Evolutionary conservation across 2,797 vertebrate genomes (phyloP).

Genomic region (Erpetoichthys calabaricus): DNA sequence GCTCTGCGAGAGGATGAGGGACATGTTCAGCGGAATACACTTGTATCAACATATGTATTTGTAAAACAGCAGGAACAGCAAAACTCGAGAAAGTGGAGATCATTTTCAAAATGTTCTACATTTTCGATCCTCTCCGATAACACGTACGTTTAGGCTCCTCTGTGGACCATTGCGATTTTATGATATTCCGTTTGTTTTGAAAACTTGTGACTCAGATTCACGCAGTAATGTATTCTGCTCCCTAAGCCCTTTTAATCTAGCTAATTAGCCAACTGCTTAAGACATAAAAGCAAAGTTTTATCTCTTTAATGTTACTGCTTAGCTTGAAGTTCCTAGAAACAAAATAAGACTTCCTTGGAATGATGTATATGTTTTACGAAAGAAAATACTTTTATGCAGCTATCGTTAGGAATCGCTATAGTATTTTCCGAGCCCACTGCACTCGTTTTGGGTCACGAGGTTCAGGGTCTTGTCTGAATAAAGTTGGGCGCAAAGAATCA

Average conservation of each 20-base stretch:
- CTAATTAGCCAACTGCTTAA: constrained; percentile 51
- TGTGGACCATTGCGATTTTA: too few relatives aligned
- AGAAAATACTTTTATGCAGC: too few relatives aligned
- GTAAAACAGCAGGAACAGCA: constrained; percentile 36
- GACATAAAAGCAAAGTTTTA: constrained; percentile 37
- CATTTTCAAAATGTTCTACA: too few relatives aligned
- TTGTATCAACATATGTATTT: constrained; percentile 42
- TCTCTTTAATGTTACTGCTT: constrained; percentile 36
- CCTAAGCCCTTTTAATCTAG: constrained; percentile 46
- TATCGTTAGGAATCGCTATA: too few relatives aligned
- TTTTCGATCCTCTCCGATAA: too few relatives aligned
- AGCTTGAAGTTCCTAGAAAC: constrained; percentile 24
- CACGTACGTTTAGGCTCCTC: too few relatives aligned
- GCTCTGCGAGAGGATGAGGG: constrained; percentile 46
- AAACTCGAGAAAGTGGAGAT: constrained; percentile 25
- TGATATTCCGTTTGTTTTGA: too few relatives aligned
- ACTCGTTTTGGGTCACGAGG: too few relatives aligned
- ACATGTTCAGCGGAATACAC: constrained; percentile 28
- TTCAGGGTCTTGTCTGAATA: too few relatives aligned
- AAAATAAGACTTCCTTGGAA: constrained; percentile 4
- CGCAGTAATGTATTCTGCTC: constrained; percentile 51
- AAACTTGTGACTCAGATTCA: constrained; percentile 45
- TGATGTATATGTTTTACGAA: too few relatives aligned
- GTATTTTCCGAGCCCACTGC: too few relatives aligned
- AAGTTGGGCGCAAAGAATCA: too few relatives aligned